A percentile compares a stretch with the other conserved stretches of the same genome.
These are phyloP conservation scores for Nycticryphes semicollaris DNA, from an alignment of 2,113 vertebrate species.

Conservation along the genomic window DNA sequence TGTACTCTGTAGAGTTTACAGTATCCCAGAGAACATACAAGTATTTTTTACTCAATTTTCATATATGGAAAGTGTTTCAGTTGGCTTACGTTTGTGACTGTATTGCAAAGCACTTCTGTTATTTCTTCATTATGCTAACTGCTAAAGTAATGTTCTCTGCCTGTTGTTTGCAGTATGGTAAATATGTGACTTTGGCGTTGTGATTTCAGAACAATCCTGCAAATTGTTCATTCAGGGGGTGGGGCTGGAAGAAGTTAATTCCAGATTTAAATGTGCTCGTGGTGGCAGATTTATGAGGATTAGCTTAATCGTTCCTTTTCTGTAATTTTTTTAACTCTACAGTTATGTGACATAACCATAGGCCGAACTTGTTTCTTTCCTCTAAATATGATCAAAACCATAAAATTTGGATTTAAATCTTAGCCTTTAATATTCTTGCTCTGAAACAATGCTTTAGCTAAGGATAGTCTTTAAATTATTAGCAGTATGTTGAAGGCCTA, in stretches of 20 bases:
- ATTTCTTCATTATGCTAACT: slow-evolving; percentile 10
- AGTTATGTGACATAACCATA: not conserved
- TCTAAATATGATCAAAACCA: not conserved
- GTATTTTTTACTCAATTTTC: not conserved
- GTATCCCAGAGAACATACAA: not conserved
- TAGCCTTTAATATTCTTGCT: not conserved
- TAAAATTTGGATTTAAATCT: not conserved
- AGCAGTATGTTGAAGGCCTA: not conserved
- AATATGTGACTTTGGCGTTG: not conserved
- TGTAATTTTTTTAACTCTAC: not conserved
- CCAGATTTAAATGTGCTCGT: not conserved
- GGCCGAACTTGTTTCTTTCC: not conserved
- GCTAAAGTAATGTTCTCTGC: slow-evolving; percentile 31
- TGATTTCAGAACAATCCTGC: not conserved
- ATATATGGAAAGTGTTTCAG: not conserved
- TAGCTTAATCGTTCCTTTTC: not conserved
- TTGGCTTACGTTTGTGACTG: not conserved
- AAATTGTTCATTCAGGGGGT: not conserved
- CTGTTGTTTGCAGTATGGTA: slow-evolving; percentile 4
- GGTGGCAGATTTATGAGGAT: not conserved
- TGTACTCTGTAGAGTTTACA: not conserved
- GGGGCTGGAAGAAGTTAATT: not conserved
- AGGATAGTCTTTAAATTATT: not conserved
- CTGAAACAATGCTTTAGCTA: not conserved
- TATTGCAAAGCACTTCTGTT: slow-evolving; percentile 16